phyloP scores from a whole-genome alignment of 2,113 vertebrate genomes.

The Cyprinodon tularosa region DNA sequence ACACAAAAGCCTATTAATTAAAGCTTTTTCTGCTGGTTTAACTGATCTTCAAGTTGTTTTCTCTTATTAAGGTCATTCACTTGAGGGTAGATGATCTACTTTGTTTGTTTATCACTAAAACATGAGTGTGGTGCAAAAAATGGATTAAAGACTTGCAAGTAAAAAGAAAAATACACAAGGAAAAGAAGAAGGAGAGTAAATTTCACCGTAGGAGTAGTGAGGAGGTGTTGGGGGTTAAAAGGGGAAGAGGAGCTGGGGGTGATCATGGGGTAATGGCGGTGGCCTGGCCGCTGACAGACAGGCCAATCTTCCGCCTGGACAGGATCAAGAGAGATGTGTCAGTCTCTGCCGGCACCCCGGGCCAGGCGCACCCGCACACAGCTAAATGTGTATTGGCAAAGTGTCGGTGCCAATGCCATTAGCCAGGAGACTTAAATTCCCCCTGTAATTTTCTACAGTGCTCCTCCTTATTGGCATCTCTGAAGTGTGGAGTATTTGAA shows the following conservation, averaged over 20 bases:
- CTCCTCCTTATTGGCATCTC: constrained; percentile 76
- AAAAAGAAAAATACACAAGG: constrained; percentile 24
- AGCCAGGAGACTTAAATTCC: constrained; percentile 76
- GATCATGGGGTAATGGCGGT: constrained; percentile 72
- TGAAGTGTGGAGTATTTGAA: constrained; percentile 76
- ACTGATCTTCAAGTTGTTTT: constrained; percentile 37
- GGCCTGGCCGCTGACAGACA: constrained; percentile 74
- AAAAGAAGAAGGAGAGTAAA: constrained; percentile 20
- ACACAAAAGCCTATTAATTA: constrained; percentile 10
- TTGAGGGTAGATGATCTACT: neutral
- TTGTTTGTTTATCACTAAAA: constrained; percentile 35
- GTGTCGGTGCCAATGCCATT: constrained; percentile 77
- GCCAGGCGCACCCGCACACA: constrained; percentile 74
- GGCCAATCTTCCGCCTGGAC: constrained; percentile 78
- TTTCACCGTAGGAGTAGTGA: constrained; percentile 20
- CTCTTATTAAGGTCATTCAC: constrained; percentile 37
- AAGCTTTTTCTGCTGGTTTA: constrained; percentile 27
- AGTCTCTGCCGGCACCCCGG: constrained; percentile 76
- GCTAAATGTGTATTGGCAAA: constrained; percentile 77
- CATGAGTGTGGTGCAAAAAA: constrained; percentile 13
- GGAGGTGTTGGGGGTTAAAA: constrained; percentile 44
- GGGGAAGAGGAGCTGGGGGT: constrained; percentile 62
- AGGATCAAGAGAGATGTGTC: constrained; percentile 80
- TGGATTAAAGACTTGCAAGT: constrained; percentile 11
- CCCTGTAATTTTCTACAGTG: constrained; percentile 69